Evolutionary conservation across 2,888 invertebrate genomes (phyloP).

Genomic region (Cryptophagus acutangulus): DNA sequence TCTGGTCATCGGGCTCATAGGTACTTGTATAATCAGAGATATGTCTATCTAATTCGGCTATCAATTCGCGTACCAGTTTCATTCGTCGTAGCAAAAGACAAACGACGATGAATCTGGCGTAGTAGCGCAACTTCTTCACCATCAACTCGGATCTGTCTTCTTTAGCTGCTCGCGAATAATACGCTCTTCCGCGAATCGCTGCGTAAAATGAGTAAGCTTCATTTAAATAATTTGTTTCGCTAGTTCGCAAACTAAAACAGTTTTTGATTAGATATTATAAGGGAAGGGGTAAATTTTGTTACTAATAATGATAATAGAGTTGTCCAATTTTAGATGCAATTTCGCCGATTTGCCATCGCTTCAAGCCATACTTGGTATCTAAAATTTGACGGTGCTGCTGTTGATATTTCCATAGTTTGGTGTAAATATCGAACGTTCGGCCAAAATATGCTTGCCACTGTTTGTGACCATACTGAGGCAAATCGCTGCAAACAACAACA

Average conservation of each 20-base stretch:
- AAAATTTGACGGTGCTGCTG: slow-evolving; percentile 90
- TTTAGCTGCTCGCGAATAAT: slow-evolving; percentile 89
- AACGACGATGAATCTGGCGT: slow-evolving; percentile 94
- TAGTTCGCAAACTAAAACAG: slow-evolving; percentile 78
- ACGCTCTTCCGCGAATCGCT: slow-evolving; percentile 88
- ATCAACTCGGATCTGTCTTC: slow-evolving; percentile 90
- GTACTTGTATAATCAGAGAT: slow-evolving; percentile 92
- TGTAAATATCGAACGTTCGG: slow-evolving; percentile 94
- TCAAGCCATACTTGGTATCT: slow-evolving; percentile 89
- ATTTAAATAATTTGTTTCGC: slow-evolving; percentile 92
- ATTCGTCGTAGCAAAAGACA: slow-evolving; percentile 89
- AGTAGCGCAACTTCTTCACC: slow-evolving; percentile 93
- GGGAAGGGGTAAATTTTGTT: slow-evolving; percentile 45
- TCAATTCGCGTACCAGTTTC: slow-evolving; percentile 86
- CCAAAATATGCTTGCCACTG: slow-evolving; percentile 98
- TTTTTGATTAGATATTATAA: too few relatives aligned
- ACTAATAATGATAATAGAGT: slow-evolving; percentile 98
- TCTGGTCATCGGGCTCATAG: slow-evolving; percentile 94
- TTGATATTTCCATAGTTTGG: slow-evolving; percentile 97
- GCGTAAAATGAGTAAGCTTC: slow-evolving; percentile 96
- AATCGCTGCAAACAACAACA: slow-evolving; percentile 63
- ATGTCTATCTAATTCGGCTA: slow-evolving; percentile 87
- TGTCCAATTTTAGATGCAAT: slow-evolving; percentile 98
- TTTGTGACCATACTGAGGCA: slow-evolving; percentile 95
- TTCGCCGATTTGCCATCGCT: slow-evolving; percentile 98